Base-by-base conservation (phyloP, 2,113 vertebrate species). In the Tachuris rubrigastra region DNA sequence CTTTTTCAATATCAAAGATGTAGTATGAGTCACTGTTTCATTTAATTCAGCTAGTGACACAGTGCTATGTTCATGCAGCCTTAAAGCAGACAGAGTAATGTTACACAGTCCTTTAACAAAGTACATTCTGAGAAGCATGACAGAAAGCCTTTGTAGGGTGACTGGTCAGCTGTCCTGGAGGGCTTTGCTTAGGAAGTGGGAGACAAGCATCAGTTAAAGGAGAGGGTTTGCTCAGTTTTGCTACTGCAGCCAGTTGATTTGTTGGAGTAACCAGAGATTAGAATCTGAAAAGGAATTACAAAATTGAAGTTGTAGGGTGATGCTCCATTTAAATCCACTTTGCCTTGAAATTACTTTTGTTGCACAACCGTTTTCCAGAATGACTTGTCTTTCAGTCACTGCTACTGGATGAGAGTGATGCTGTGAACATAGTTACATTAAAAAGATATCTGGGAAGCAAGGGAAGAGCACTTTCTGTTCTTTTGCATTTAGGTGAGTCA, bases 1-100 rank as follows among this genome's bases (percentile, higher is more conserved):
- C 66, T 91, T 92, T 89, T 89, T 63, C 82, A 84, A 37, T 88
- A 90, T 66, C 82, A 82, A 71, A 82, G 53, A 37, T 90, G 56
- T 92, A 84, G 72, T 81, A 56, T 97, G 97, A 96, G 73, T 97
- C 95, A 96, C 71, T 49, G 62, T 67, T 96, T 95, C 69, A 28
- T 94, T 95, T 94, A 88, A 82, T 90, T 80, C 78, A 93, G 84
- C 67, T 68, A 63, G 85, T 55, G 86, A 86, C 82, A 95, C 50
- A 28, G 50, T 28, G 81, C 92, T 95, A 75, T 33, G 35, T 42
- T 91, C 87, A 39, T 24, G 53, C 52, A 92, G 79, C 72, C 80
- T 91, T 69, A 83, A 87, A 59, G 60, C 47, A 55, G 82, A 35
- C 77, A 82, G 63, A 89, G 60, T 73, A 60, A 73, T 12, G 31